phyloP scores from a whole-genome alignment of 2,797 vertebrate species.

The Sylvilagus floridanus region DNA sequence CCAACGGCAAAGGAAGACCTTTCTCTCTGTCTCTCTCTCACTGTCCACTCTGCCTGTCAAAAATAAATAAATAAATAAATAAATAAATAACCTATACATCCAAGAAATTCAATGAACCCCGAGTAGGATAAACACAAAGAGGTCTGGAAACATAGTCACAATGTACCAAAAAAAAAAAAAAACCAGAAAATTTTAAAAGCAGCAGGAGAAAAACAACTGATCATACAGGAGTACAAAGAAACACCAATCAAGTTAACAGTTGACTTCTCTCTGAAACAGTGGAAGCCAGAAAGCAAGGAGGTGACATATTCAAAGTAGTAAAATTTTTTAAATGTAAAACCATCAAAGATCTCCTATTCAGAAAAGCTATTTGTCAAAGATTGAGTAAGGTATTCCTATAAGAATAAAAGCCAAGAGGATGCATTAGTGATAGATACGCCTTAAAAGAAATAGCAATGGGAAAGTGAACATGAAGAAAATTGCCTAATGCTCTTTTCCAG shows the following conservation, averaged over 20 bases:
- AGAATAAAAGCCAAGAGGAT: too few relatives aligned
- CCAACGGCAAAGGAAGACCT: too few relatives aligned
- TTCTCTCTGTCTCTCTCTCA: too few relatives aligned
- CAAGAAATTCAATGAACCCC: background rate
- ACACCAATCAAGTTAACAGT: too few relatives aligned
- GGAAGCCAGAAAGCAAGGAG: background rate
- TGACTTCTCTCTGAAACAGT: too few relatives aligned
- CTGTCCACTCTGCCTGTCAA: too few relatives aligned
- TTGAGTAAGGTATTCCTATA: too few relatives aligned
- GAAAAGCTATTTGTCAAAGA: background rate
- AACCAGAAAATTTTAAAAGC: background rate
- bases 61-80: too few relatives aligned
- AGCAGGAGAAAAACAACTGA: too few relatives aligned
- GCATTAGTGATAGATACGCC: too few relatives aligned
- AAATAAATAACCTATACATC: background rate
- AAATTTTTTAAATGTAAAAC: background rate
- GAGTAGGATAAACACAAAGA: background rate
- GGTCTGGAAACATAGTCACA: background rate
- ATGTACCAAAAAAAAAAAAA: background rate
- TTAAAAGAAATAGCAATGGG: background rate
- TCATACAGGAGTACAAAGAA: too few relatives aligned
- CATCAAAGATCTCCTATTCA: background rate
- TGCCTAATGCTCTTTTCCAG: background rate
- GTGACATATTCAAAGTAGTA: background rate
- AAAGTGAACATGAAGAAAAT: background rate